Percentiles rank a stretch among this genome's conserved stretches.
These are phyloP conservation scores for Mormyrus hasselquistii DNA, from an alignment of 2,797 vertebrate species.

Conservation along the genomic window DNA sequence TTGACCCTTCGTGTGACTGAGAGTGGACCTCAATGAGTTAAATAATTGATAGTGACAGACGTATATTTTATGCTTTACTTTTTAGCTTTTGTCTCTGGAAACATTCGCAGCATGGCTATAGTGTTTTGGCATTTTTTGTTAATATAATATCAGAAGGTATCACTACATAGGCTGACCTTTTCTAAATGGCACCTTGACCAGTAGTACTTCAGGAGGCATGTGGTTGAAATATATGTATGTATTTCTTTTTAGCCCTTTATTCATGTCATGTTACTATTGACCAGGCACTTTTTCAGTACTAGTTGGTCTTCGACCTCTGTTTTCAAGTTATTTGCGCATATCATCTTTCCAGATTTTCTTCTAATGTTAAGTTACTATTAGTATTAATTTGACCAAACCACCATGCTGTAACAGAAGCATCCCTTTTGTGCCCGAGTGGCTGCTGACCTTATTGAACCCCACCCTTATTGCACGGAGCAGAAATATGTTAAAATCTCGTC, in stretches of 20 bases:
- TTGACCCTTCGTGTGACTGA: neutral
- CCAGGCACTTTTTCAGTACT: neutral
- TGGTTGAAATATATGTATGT: neutral
- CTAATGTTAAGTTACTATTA: neutral
- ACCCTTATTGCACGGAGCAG: neutral
- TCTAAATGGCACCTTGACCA: neutral
- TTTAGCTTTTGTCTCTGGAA: neutral
- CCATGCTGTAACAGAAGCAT: neutral
- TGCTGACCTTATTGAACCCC: neutral
- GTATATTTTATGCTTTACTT: neutral
- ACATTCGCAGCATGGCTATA: neutral
- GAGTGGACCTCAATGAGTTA: neutral
- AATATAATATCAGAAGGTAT: neutral
- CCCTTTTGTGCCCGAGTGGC: neutral
- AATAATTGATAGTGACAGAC: neutral
- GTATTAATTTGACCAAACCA: neutral
- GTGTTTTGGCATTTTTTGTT: neutral
- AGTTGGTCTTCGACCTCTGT: neutral
- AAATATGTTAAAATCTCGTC: neutral
- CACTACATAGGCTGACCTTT: neutral
- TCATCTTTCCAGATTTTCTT: neutral
- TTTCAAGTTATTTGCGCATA: neutral
- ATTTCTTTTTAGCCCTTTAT: neutral
- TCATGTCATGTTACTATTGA: neutral
- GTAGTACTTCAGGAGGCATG: neutral